A percentile compares a stretch with the other conserved stretches of the same genome.
These are phyloP conservation scores for Candidula unifasciata DNA, from an alignment of 2,888 invertebrate genomes.

Conservation along the genomic window DNA sequence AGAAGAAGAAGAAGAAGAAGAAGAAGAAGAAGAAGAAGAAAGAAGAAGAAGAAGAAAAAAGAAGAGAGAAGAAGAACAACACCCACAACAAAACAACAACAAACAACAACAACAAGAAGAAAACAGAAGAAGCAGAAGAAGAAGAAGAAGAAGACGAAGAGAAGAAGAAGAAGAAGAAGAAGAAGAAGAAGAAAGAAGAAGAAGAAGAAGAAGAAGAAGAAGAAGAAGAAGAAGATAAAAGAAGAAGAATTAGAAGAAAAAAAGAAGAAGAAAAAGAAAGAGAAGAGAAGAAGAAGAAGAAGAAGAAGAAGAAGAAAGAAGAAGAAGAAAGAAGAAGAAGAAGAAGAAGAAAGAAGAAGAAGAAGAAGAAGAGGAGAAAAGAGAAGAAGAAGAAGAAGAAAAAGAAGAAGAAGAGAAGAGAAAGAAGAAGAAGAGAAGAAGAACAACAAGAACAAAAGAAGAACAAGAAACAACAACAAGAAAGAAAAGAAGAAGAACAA, in stretches of 20 bases:
- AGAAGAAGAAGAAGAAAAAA: neutral
- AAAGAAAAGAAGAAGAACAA: neutral
- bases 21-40: neutral
- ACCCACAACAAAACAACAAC: too few relatives aligned
- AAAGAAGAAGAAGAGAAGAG: neutral
- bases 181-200: neutral
- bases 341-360: neutral
- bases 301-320: neutral
- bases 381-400: conserved; percentile 1
- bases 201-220: neutral
- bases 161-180: too few relatives aligned
- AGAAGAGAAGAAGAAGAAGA: conserved; percentile 13
- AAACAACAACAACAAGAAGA: too few relatives aligned
- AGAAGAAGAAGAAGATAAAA: neutral
- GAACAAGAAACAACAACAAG: too few relatives aligned
- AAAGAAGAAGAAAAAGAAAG: neutral
- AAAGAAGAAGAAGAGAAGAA: neutral
- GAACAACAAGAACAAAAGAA: too few relatives aligned
- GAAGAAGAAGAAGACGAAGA: too few relatives aligned
- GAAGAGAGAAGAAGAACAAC: neutral
- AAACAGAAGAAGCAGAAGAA: too few relatives aligned
- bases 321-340: neutral
- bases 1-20: conserved; percentile 11
- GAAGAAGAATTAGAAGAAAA: too few relatives aligned
- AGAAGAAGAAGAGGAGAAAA: neutral